Conservation (phyloP, 1,140 invertebrate species). For the Neoseiulus cucumeris region DNA sequence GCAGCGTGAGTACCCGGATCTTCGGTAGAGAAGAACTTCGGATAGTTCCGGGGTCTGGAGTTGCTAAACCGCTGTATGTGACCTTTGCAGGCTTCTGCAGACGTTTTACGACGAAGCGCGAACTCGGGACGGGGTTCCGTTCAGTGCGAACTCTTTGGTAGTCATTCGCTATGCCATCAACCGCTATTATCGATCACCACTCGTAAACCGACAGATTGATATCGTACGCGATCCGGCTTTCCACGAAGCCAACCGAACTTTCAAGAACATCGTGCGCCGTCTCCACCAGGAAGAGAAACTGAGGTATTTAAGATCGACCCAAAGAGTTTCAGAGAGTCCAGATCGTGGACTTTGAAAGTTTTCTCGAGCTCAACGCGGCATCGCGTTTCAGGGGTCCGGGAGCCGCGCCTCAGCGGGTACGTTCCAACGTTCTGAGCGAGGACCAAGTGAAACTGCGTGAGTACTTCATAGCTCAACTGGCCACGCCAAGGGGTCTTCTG, state of each 20-base stretch:
- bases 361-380: not conserved
- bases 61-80: too few relatives aligned
- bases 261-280: constrained; percentile 16
- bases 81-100: constrained; percentile 13
- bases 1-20: constrained; percentile 13
- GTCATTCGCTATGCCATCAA: constrained; percentile 19
- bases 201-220: constrained; percentile 18
- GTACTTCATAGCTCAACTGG: constrained; percentile 17
- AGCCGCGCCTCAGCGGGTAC: not conserved
- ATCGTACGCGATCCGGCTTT: constrained; percentile 18
- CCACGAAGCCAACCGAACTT: constrained; percentile 18
- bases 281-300: constrained; percentile 15
- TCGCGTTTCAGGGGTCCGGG: constrained; percentile 5
- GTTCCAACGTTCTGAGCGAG: constrained; percentile 17
- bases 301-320: not conserved
- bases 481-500: constrained; percentile 17
- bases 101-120: constrained; percentile 19
- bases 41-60: too few relatives aligned
- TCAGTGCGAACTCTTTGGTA: constrained; percentile 19
- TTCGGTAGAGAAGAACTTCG: too few relatives aligned
- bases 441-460: constrained; percentile 18
- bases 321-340: too few relatives aligned
- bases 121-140: constrained; percentile 19
- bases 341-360: too few relatives aligned
- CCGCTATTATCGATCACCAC: constrained; percentile 18